These are phyloP conservation scores for Dreissena rostriformis DNA, from an alignment of 1,140 invertebrate genomes.

Conservation along the genomic window DNA sequence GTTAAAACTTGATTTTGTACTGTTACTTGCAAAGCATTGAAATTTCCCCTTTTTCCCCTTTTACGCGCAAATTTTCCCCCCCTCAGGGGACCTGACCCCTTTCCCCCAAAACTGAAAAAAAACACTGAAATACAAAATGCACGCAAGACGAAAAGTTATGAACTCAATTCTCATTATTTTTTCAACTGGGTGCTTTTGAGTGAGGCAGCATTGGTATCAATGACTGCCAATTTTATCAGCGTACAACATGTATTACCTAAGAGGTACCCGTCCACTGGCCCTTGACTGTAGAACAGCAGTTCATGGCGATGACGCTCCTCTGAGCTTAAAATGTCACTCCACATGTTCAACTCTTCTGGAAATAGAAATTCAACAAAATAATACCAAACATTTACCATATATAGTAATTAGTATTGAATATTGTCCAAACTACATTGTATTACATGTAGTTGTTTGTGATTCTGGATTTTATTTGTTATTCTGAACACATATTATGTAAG, in stretches of 20 bases:
- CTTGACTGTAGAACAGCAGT: constrained; percentile 69
- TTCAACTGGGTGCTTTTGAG: too few relatives aligned
- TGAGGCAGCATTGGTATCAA: too few relatives aligned
- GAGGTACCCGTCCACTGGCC: constrained; percentile 68
- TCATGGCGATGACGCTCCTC: constrained; percentile 63
- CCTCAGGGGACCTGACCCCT: too few relatives aligned
- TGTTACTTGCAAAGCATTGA: too few relatives aligned
- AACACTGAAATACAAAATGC: too few relatives aligned
- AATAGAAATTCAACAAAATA: neutral
- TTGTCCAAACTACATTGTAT: neutral
- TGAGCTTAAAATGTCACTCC: constrained; percentile 42
- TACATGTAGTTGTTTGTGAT: neutral
- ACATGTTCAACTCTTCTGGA: constrained; percentile 34
- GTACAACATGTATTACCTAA: constrained; percentile 59
- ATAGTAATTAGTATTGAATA: neutral
- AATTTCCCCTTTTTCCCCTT: too few relatives aligned
- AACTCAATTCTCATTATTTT: too few relatives aligned
- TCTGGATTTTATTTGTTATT: neutral
- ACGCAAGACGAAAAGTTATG: too few relatives aligned
- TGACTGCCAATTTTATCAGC: too few relatives aligned
- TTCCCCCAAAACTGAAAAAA: too few relatives aligned
- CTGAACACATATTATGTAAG: neutral
- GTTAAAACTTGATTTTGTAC: too few relatives aligned
- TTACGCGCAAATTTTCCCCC: too few relatives aligned
- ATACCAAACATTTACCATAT: neutral